Conservation (phyloP, 2,113 vertebrate genomes). For the Murina feae region DNA sequence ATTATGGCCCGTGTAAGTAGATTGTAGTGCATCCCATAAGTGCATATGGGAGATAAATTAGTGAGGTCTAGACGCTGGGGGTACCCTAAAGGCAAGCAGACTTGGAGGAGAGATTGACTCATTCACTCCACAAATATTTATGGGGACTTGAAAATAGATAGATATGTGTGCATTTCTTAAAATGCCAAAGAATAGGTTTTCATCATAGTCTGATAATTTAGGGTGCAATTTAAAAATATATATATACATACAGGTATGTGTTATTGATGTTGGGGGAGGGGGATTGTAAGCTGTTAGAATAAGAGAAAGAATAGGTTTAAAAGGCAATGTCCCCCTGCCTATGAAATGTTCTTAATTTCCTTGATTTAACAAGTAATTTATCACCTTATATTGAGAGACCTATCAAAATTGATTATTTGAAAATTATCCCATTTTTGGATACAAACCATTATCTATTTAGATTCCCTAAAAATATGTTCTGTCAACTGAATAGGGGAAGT, state of each 20-base stretch:
- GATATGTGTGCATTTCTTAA: neutral
- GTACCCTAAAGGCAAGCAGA: neutral
- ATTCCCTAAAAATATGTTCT: conserved; percentile 38
- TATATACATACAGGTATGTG: neutral
- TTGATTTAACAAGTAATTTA: conserved; percentile 48
- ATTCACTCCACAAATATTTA: neutral
- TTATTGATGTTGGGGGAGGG: neutral
- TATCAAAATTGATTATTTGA: conserved; percentile 50
- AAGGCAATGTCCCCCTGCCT: neutral
- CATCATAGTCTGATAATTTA: neutral
- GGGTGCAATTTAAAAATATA: neutral
- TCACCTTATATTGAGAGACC: conserved; percentile 37
- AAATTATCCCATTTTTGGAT: conserved; percentile 28
- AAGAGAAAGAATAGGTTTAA: neutral
- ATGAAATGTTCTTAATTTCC: neutral
- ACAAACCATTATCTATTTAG: conserved; percentile 44
- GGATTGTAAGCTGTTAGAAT: neutral
- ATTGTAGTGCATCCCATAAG: neutral
- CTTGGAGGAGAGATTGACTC: neutral
- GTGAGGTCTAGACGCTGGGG: neutral
- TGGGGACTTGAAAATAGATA: neutral
- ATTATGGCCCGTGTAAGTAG: neutral
- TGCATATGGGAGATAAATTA: neutral
- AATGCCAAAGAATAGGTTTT: neutral
- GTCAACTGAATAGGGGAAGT: neutral